A percentile compares a stretch with the other conserved stretches of the same genome.
phyloP scores from a whole-genome alignment of 2,888 invertebrate genomes.

The Mamestra brassicae region DNA sequence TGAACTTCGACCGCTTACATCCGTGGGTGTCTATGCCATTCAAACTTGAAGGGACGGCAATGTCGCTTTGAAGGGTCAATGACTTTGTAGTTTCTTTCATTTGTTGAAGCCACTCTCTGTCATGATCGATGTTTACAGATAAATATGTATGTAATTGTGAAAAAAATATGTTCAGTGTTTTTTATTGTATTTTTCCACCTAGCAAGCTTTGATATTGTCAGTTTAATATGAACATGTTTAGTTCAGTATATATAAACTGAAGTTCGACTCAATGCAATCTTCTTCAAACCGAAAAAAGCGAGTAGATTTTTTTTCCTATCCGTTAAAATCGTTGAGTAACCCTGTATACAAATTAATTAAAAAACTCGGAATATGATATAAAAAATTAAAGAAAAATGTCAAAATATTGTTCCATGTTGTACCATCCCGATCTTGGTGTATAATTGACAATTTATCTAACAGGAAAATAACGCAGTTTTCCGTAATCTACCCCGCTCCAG shows the following conservation, averaged over 20 bases:
- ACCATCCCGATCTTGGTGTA: neutral
- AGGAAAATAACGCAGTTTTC: constrained; percentile 35
- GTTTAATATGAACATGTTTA: too few species aligned
- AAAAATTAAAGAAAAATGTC: neutral
- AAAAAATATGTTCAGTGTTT: neutral
- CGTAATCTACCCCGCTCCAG: constrained; percentile 11
- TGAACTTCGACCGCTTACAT: constrained; percentile 33
- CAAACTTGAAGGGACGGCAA: constrained; percentile 42
- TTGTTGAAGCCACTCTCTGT: neutral
- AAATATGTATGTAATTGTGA: neutral
- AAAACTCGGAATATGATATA: neutral
- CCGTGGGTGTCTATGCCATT: constrained; percentile 31
- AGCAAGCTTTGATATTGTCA: neutral
- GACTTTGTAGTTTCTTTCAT: constrained; percentile 28
- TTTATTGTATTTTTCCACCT: neutral
- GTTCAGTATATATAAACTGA: too few species aligned
- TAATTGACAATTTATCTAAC: constrained; percentile 40
- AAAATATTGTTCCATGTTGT: neutral
- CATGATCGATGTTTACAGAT: neutral
- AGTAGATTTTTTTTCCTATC: neutral
- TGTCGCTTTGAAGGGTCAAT: constrained; percentile 24
- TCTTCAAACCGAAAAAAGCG: neutral
- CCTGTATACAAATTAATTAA: neutral
- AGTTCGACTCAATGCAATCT: neutral
- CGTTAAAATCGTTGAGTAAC: neutral